Conservation (phyloP, 2,113 vertebrate species). For the Nansenia antarctica region DNA sequence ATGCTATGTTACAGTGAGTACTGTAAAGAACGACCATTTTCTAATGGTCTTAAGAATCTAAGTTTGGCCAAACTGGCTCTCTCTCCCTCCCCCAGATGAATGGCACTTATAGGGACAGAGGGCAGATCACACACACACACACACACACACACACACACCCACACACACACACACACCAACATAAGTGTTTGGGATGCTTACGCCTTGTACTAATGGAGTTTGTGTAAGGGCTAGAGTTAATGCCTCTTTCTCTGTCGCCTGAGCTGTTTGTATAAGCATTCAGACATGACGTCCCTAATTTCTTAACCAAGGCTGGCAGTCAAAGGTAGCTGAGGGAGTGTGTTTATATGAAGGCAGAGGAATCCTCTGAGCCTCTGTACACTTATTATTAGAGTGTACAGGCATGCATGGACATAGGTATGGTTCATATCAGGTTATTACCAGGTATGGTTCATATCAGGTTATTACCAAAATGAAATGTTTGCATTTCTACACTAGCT, state of each 20-base stretch:
- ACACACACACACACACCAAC: slow-evolving; percentile 1
- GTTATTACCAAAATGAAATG: no score
- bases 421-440: neutral
- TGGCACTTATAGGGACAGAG: neutral
- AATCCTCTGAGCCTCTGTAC: no score
- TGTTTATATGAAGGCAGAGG: neutral
- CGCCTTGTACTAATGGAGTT: neutral
- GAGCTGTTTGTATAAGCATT: slow-evolving; percentile 6
- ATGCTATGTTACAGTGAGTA: neutral
- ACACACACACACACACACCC: neutral
- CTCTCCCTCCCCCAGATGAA: neutral
- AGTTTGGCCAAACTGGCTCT: neutral
- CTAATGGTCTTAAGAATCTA: neutral
- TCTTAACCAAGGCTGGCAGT: neutral
- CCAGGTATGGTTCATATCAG: neutral
- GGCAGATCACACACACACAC: neutral
- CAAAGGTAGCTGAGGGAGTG: slow-evolving; percentile 1
- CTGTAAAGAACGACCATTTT: neutral
- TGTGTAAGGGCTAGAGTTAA: slow-evolving; percentile 1
- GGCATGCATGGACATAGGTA: neutral
- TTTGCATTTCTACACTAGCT: no score
- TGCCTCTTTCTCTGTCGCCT: neutral
- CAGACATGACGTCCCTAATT: slow-evolving; percentile 16
- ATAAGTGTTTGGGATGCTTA: neutral
- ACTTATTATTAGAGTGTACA: no score